Evolutionary conservation across 2,113 vertebrate genomes (phyloP).

Genomic region (Chaetorhynchus papuensis): DNA sequence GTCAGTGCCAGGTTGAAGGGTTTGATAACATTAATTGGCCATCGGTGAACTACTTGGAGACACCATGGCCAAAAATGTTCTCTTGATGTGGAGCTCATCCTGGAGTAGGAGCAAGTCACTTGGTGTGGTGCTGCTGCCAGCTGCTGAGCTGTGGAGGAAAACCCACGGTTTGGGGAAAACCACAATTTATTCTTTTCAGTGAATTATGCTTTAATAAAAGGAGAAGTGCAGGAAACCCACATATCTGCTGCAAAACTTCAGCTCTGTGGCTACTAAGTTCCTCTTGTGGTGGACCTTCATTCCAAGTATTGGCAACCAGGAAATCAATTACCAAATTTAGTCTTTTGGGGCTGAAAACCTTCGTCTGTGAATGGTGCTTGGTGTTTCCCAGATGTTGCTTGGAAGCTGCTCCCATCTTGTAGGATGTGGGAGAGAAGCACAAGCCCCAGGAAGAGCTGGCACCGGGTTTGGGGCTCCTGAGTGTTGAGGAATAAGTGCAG

Average conservation of each 20-base stretch:
- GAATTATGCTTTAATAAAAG: neutral
- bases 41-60: accelerated
- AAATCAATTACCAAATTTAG: neutral
- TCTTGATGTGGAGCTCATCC: neutral
- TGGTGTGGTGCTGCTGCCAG: accelerated
- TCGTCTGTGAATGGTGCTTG: accelerated
- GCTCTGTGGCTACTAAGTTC: neutral
- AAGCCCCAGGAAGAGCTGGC: neutral
- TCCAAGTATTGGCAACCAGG: neutral
- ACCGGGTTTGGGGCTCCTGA: accelerated
- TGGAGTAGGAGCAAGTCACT: accelerated
- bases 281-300: neutral
- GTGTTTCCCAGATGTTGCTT: neutral
- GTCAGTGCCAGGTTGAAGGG: neutral
- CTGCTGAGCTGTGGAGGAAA: neutral
- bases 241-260: neutral
- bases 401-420: neutral
- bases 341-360: neutral
- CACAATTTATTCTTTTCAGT: neutral
- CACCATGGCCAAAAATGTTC: neutral
- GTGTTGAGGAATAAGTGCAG: neutral
- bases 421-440: accelerated
- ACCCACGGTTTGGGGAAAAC: neutral
- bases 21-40: neutral
- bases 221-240: neutral